Evolutionary conservation across 2,113 vertebrate species (phyloP).

Genomic region (Oryzias javanicus): DNA sequence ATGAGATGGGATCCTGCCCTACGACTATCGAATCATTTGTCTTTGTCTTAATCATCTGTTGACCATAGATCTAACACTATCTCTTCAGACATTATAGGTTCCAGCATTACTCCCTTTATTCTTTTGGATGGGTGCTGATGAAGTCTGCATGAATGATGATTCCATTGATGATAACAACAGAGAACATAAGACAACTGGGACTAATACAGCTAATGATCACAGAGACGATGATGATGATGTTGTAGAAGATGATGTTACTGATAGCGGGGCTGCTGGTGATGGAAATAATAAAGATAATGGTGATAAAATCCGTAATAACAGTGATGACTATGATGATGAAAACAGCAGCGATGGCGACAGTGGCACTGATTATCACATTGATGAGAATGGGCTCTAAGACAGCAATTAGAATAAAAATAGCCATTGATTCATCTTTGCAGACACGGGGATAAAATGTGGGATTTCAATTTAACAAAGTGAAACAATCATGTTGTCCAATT

Average conservation of each 20-base stretch:
- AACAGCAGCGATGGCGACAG: slow-evolving; percentile 37
- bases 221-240: slow-evolving; percentile 16
- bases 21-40: slow-evolving; percentile 52
- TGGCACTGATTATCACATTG: slow-evolving; percentile 60
- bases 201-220: slow-evolving; percentile 58
- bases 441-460: slow-evolving; percentile 46
- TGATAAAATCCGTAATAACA: slow-evolving; percentile 50
- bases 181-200: slow-evolving; percentile 34
- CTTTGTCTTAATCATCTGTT: slow-evolving; percentile 42
- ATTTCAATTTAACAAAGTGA: slow-evolving; percentile 63
- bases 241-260: slow-evolving; percentile 31
- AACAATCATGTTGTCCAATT: slow-evolving; percentile 69
- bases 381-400: slow-evolving; percentile 52
- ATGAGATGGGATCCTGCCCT: slow-evolving; percentile 47
- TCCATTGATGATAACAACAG: slow-evolving; percentile 47
- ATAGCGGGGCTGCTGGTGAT: slow-evolving; percentile 16
- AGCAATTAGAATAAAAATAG: slow-evolving; percentile 65
- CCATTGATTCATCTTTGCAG: slow-evolving; percentile 62
- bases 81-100: slow-evolving; percentile 43
- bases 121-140: slow-evolving; percentile 29
- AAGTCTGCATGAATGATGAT: slow-evolving; percentile 39
- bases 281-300: slow-evolving; percentile 49
- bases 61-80: slow-evolving; percentile 51
- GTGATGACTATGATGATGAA: slow-evolving; percentile 50
- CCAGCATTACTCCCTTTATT: slow-evolving; percentile 26